Base-by-base conservation (phyloP, 1,140 invertebrate species). In the Ylistrum balloti region DNA sequence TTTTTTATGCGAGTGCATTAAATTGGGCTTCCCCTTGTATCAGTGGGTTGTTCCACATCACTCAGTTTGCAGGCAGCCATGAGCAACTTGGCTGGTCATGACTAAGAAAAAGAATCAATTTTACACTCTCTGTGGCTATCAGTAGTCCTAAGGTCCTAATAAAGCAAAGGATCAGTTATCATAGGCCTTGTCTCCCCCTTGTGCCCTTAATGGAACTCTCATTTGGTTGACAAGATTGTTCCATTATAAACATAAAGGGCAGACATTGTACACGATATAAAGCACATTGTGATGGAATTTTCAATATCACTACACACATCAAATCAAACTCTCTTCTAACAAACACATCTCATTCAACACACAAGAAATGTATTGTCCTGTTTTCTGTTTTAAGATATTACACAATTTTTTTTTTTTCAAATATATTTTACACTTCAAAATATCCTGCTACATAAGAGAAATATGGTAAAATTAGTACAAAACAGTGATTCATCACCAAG, bases 21-120 rank as follows among this genome's bases (percentile, higher is more conserved):
- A n/a, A n/a, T 17, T 56, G 45, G 9, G 45, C 45, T 56, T 56
- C 9, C 45, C 45, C 22, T n/a, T 56, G 15, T 56, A 74, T 74
- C 56, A 28, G 5, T 5, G 56, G 56, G 17, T 17, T 74, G 56
- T 74, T 74, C 9, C 28, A n/a, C 56, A 74, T 28, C 56, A 17
- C 28, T 74, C 22, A n/a, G 22, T 74, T 28, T 74, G 56, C 56
- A 74, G 56, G 56, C 56, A 74, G 56, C 56, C 56, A 74, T 28
- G 56, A 74, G 56, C 56, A 28, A 74, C 20, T 74, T 28, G 22
- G 56, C 56, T 74, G 15, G 56, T 28, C 56, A 74, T 74, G 56
- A 74, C 56, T 74, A 74, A 45, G 56, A 74, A 28, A n/a, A 74
- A 74, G n/a, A 74, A 74, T 74, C 56, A 74, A 74, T 74, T 74